Evolutionary conservation across 2,797 vertebrate species (phyloP).

Genomic region (Pagetopsis macropterus): DNA sequence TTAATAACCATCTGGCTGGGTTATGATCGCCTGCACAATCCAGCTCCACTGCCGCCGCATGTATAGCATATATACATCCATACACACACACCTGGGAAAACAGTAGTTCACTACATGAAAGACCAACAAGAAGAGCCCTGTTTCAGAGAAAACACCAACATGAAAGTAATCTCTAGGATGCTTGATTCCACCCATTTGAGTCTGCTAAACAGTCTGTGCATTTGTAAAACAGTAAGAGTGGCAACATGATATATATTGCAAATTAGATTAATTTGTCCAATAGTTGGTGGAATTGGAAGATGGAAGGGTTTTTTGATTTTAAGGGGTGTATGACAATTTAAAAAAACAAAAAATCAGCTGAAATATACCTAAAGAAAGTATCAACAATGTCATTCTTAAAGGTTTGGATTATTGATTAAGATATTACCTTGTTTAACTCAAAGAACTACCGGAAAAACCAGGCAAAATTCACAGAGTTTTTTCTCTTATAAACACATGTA

Average conservation of each 20-base stretch:
- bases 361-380: too few species aligned
- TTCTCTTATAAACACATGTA: too few species aligned
- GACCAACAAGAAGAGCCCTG: slow-evolving; percentile 1
- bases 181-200: background rate
- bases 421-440: too few species aligned
- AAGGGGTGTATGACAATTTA: too few species aligned
- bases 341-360: too few species aligned
- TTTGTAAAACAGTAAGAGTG: background rate
- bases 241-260: background rate
- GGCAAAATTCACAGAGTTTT: too few species aligned
- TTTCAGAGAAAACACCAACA: background rate
- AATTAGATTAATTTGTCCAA: background rate
- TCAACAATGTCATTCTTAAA: too few species aligned
- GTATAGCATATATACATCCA: too few species aligned
- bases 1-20: slow-evolving; percentile 52
- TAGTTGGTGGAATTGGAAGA: too few species aligned
- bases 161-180: background rate
- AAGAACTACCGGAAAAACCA: too few species aligned
- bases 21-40: slow-evolving; percentile 30
- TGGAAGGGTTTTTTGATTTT: too few species aligned
- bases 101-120: background rate
- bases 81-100: slow-evolving; percentile 6
- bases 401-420: too few species aligned
- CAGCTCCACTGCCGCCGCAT: background rate
- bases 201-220: background rate